Evolutionary conservation across 2,888 invertebrate genomes (phyloP), one percentile per base, ranked within the genome.

Genomic region (Thereva nobilitata): DNA sequence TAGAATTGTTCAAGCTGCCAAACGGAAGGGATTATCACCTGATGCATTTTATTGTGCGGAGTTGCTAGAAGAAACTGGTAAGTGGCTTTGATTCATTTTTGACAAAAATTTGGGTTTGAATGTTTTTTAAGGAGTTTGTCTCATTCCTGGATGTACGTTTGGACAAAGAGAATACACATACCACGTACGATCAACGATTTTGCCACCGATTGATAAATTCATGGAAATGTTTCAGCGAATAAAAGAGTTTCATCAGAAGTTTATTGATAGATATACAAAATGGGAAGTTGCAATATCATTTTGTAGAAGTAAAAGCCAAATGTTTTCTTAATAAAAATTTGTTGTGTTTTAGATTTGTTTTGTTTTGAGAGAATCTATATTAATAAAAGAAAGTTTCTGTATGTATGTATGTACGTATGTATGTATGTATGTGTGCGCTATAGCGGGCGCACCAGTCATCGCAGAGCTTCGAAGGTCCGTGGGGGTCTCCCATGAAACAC

Each of bases 121-220:
- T 59, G 42, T 52, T 23, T 38, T 73, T 72, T 2, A 75, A 86
- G 96, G 97, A 35, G 93, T 99, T 78, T 98, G 98, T 83, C 88
- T 98, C 63, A 95, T 93, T 40, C 89, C 95, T 8, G 98, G 97
- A 53, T 89, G 91, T 69, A 98, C 98, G 35, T 99, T 99, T 82
- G 96, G 97, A 0, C 99, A 99, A 82, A 83, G 83, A 68, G 91
- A 92, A 0, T 96, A 94, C 72, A 98, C 98, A 1, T 92, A 87
- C 83, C 99, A 99, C 83, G 98, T 98, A 85, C 85, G 89, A 71
- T 95, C 95, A 72, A 98, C 97, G 47, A 97, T 98, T 80, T 83
- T 98, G 75, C 97, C 97, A 8, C 93, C 93, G 77, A 87, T 91
- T 0, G 89, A 89, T 0, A 86, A 90, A 75, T 83, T 97, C 59